Evolutionary conservation across 2,113 vertebrate species (phyloP).

Genomic region (Xiphias gladius): DNA sequence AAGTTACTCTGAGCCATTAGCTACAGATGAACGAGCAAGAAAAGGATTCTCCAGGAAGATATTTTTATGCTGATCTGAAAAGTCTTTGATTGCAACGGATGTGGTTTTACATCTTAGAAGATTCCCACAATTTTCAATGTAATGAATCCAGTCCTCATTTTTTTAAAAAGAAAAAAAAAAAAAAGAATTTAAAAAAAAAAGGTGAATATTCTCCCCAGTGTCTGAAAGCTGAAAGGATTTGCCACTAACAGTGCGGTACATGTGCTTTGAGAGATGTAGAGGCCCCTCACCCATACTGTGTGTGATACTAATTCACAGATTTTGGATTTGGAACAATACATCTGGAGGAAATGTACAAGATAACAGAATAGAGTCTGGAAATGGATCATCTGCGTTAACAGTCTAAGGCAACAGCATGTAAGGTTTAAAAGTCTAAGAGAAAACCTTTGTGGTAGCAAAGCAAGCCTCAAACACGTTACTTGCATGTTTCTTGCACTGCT

Average conservation of each 20-base stretch:
- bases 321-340: conserved; percentile 5
- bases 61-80: conserved; percentile 47
- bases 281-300: not conserved
- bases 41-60: conserved; percentile 31
- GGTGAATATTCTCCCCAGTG: not conserved
- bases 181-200: conserved; percentile 2
- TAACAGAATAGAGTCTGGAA: not conserved
- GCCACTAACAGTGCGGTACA: not conserved
- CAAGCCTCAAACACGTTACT: not conserved
- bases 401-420: not conserved
- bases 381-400: not conserved
- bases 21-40: conserved; percentile 47
- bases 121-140: conserved; percentile 12
- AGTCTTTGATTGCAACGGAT: conserved; percentile 39
- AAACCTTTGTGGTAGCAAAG: not conserved
- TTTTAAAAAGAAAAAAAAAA: conserved; percentile 8
- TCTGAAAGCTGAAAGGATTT: conserved; percentile 2
- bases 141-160: conserved; percentile 12
- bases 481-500: not conserved
- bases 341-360: not conserved
- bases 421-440: not conserved
- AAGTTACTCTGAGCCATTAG: conserved; percentile 62
- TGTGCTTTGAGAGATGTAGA: conserved; percentile 4
- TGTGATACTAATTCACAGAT: conserved; percentile 31
- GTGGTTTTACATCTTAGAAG: conserved; percentile 32